These are phyloP conservation scores for Drosophila gaucha DNA, from an alignment of 2,888 invertebrate genomes.

Conservation along the genomic window DNA sequence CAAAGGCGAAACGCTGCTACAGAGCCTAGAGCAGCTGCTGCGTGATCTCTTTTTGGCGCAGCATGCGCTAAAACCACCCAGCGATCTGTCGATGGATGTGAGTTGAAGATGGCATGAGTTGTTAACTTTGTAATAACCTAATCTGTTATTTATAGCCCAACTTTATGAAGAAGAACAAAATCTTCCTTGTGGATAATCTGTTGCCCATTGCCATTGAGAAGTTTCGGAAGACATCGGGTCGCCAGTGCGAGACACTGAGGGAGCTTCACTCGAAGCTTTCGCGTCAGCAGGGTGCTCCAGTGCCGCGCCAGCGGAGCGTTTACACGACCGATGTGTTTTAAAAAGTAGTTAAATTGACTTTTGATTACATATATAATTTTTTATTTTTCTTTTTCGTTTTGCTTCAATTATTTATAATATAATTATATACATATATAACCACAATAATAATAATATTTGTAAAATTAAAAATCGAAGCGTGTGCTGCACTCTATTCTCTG, in stretches of 20 bases:
- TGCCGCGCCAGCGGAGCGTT: constrained; percentile 84
- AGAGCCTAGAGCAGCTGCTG: constrained; percentile 79
- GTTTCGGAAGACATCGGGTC: constrained; percentile 80
- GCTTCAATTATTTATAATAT: constrained; percentile 82
- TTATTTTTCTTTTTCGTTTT: constrained; percentile 77
- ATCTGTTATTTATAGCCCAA: constrained; percentile 77
- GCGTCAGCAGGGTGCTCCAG: constrained; percentile 77
- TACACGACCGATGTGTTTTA: constrained; percentile 84
- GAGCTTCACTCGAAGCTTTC: constrained; percentile 76
- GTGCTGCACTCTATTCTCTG: constrained; percentile 78
- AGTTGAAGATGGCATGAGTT: constrained; percentile 32
- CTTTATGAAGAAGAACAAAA: constrained; percentile 84
- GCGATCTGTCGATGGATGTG: constrained; percentile 83
- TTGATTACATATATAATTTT: constrained; percentile 82
- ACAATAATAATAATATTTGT: constrained; percentile 82
- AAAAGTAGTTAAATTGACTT: constrained; percentile 43
- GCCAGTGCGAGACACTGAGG: constrained; percentile 75
- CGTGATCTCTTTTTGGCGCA: constrained; percentile 83
- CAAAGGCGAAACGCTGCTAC: constrained; percentile 82
- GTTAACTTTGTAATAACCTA: not conserved
- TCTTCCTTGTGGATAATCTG: constrained; percentile 82
- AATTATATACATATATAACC: constrained; percentile 84
- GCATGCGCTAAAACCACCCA: constrained; percentile 82
- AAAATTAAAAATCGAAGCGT: constrained; percentile 81
- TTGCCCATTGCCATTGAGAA: constrained; percentile 82